Base-by-base conservation (phyloP, 2,113 vertebrate species). In the Tragelaphus imberbis region DNA sequence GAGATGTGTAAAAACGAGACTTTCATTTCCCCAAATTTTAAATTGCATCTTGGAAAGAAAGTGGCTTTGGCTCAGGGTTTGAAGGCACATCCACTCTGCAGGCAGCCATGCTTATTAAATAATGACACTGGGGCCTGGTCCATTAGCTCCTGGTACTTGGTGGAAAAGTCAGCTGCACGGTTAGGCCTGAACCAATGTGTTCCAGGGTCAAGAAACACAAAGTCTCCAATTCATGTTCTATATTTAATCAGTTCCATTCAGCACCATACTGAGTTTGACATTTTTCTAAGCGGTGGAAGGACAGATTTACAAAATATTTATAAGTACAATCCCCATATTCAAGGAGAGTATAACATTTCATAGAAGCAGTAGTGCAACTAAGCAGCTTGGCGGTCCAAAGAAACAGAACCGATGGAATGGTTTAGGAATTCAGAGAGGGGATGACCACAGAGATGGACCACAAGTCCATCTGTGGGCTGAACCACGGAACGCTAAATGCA, bases 271-370 rank as follows among this genome's bases (percentile, higher is more conserved):
- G 71, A 79, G 94, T 27, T 84, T 8, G 3, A 30, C 30, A 0
- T 30, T 75, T 95, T 85, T 36, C 82, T 96, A 79, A 71, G 86
- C 47, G 68, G 30, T 47, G 17, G 36, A 28, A 25, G 1, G n/a
- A 12, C 3, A 14, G 49, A n/a, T 10, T 95, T 36, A 82, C 68
- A 80, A 91, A 84, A 59, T 93, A 94, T 96, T 97, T 90, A 44
- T 68, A 61, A 91, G 68, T 71, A 7, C 59, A 55, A 63, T 68
- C 58, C 44, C 47, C 47, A 1, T 59, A 44, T 27, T 14, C 14
- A 44, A 44, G 28, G n/a, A 44, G 27, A 84, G 27, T 5, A 2
- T 44, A 36, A 27, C 75, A 44, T 53, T 33, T 79, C 44, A 25
- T 27, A 59, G 79, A 59, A 53, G 44, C 16, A 51, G 5, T 30